Evolutionary conservation across 2,797 vertebrate genomes (phyloP).

Genomic region (Coregonus sp.): DNA sequence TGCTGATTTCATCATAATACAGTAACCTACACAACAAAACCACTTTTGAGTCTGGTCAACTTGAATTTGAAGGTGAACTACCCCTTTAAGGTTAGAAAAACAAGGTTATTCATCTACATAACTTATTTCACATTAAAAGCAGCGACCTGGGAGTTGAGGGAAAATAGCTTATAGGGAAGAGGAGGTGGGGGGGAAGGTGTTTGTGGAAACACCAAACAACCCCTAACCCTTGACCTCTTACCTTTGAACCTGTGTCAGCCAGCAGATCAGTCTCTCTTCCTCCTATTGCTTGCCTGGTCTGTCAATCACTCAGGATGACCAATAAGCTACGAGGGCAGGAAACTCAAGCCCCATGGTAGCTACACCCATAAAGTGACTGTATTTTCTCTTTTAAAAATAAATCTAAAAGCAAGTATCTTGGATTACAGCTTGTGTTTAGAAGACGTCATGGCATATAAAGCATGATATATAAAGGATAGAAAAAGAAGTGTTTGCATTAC

Average conservation of each 20-base stretch:
- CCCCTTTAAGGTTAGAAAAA: conserved; percentile 22
- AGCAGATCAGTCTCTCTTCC: background rate
- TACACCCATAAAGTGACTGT: conserved; percentile 55
- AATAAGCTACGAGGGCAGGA: conserved; percentile 22
- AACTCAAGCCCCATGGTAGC: conserved; percentile 48
- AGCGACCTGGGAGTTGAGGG: conserved; percentile 84
- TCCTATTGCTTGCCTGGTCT: background rate
- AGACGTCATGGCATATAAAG: conserved; percentile 57
- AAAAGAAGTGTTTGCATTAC: conserved; percentile 21
- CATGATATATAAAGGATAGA: conserved; percentile 35
- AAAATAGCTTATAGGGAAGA: conserved; percentile 71
- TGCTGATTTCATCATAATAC: background rate
- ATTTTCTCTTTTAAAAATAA: no score
- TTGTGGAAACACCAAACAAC: background rate
- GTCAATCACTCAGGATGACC: conserved; percentile 35
- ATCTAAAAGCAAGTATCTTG: conserved; percentile 29
- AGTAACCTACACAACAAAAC: background rate
- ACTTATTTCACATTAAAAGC: conserved; percentile 86
- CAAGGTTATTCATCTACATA: conserved; percentile 2
- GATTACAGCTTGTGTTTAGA: conserved; percentile 61
- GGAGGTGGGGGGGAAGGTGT: background rate
- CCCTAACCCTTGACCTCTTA: background rate
- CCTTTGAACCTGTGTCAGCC: conserved; percentile 6
- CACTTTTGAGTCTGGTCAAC: conserved; percentile 23
- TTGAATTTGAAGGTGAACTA: background rate